Conservation (phyloP, 2,797 vertebrate species). For the Hafferia zeledoni region DNA sequence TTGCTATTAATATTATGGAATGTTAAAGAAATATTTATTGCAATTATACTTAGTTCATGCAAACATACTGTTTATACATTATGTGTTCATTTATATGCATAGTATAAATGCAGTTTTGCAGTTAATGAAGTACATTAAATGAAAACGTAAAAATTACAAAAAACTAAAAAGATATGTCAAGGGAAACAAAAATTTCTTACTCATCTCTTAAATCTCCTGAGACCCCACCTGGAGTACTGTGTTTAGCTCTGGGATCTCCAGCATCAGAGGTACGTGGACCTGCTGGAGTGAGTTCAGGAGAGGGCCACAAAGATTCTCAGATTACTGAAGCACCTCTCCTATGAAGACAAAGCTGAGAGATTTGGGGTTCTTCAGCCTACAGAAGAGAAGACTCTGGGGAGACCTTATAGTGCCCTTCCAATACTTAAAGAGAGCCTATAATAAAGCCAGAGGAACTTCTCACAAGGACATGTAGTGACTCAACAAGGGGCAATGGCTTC, state of each 20-base stretch:
- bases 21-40: background rate
- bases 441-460: background rate
- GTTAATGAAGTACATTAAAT: background rate
- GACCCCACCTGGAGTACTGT: background rate
- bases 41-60: background rate
- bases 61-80: background rate
- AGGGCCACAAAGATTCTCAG: background rate
- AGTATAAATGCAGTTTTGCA: background rate
- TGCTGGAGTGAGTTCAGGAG: background rate
- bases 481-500: background rate
- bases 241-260: background rate
- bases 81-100: background rate
- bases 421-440: background rate
- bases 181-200: background rate
- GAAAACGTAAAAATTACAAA: background rate
- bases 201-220: background rate
- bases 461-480: background rate
- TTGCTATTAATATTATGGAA: background rate
- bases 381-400: background rate
- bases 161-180: background rate
- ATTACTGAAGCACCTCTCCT: background rate
- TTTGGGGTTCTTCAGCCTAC: fast-evolving
- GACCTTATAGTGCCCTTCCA: background rate
- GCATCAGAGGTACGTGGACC: fast-evolving
- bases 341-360: background rate